Conservation (phyloP, 1,140 invertebrate species). For the Lordiphosa collinella region DNA sequence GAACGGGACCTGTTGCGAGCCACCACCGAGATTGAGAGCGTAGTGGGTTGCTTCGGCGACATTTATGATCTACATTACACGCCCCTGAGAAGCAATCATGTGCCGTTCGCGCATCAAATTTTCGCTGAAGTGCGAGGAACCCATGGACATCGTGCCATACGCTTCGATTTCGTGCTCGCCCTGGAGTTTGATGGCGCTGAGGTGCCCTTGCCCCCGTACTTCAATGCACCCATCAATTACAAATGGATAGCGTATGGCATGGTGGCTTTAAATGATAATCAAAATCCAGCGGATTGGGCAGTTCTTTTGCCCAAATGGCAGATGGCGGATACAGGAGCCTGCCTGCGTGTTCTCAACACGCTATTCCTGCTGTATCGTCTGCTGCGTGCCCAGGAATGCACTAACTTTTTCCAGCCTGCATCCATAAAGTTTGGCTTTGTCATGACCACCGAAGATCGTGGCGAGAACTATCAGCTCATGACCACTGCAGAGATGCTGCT, state of each 20-base stretch:
- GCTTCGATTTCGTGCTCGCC: constrained; percentile 46
- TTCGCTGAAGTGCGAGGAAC: constrained; percentile 9
- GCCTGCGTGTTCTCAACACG: constrained; percentile 2
- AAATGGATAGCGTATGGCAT: constrained; percentile 44
- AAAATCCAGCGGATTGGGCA: constrained; percentile 17
- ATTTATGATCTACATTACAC: constrained; percentile 27
- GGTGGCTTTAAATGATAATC: not conserved
- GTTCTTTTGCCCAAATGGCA: constrained; percentile 44
- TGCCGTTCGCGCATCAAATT: constrained; percentile 41
- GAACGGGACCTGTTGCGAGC: constrained; percentile 19
- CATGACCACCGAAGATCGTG: constrained; percentile 20
- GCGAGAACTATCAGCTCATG: constrained; percentile 9
- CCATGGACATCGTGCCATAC: constrained; percentile 3
- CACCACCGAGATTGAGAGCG: not conserved
- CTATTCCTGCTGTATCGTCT: constrained; percentile 19
- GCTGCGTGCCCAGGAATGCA: constrained; percentile 24
- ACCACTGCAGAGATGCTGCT: constrained; percentile 12
- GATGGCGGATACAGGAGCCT: not conserved
- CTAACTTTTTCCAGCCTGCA: constrained; percentile 10
- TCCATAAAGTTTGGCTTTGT: constrained; percentile 37
- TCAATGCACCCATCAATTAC: constrained; percentile 5
- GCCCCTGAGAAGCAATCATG: not conserved
- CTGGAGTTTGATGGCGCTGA: constrained; percentile 26
- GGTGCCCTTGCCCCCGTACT: constrained; percentile 22
- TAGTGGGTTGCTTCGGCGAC: not conserved